Evolutionary conservation across 37 sponge, comb jelly and placozoan species (phyloP).

Genomic region (Beroe forskalii): DNA sequence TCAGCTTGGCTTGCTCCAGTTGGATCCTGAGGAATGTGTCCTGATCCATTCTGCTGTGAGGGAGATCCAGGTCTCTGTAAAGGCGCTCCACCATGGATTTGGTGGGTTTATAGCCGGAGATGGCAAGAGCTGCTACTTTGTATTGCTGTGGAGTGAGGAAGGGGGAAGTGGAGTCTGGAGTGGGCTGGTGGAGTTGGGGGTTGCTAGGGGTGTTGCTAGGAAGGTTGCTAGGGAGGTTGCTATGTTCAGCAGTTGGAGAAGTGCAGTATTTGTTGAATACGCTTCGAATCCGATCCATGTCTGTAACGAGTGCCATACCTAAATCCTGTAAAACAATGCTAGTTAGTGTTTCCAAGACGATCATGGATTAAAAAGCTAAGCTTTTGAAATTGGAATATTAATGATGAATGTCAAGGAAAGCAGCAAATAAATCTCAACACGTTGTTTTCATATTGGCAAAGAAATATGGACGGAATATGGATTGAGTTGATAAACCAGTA

Average conservation of each 20-base stretch:
- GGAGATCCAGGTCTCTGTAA: not conserved
- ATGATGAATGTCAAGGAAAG: too few relatives aligned
- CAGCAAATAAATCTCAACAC: too few relatives aligned
- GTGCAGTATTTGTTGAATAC: slow-evolving; percentile 28
- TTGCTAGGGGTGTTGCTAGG: not conserved
- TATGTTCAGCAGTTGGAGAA: not conserved
- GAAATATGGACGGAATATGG: too few relatives aligned
- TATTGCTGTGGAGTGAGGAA: slow-evolving; percentile 45
- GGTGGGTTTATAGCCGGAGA: slow-evolving; percentile 43
- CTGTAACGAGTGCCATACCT: not conserved
- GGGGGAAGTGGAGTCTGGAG: slow-evolving; percentile 22
- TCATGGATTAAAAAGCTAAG: too few relatives aligned
- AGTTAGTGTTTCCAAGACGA: too few relatives aligned
- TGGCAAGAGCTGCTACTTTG: slow-evolving; percentile 22
- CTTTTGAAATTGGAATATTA: too few relatives aligned
- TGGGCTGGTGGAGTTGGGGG: too few relatives aligned
- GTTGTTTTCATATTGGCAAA: too few relatives aligned
- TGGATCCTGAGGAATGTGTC: slow-evolving; percentile 20
- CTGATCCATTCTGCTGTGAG: not conserved
- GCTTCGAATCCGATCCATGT: not conserved
- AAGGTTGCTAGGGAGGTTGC: not conserved
- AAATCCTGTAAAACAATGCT: too few relatives aligned
- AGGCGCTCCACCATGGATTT: slow-evolving; percentile 26
- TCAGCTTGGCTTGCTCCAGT: slow-evolving; percentile 25
- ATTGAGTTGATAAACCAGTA: too few relatives aligned